These are phyloP conservation scores for Ypsolopha scabrella DNA, from an alignment of 2,888 invertebrate species.

Conservation along the genomic window DNA sequence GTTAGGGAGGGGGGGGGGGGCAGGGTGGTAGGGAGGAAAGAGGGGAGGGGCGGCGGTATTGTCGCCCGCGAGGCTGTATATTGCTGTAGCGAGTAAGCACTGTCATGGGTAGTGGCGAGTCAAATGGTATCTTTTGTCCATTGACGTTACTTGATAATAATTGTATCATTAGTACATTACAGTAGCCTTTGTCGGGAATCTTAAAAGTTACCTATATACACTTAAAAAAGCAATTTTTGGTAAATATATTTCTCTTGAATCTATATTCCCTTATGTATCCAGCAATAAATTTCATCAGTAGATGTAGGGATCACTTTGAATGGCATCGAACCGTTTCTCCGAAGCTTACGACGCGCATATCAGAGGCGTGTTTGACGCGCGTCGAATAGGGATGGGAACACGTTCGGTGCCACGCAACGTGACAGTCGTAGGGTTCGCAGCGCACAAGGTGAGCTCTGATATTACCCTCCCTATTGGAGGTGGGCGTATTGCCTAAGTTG, in stretches of 20 bases:
- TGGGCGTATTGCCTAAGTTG: slow-evolving; percentile 68
- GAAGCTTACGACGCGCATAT: too few relatives aligned
- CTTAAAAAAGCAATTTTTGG: slow-evolving; percentile 60
- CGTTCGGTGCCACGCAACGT: slow-evolving; percentile 36
- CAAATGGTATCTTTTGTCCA: slow-evolving; percentile 69
- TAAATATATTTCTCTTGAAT: slow-evolving; percentile 68
- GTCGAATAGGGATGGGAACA: slow-evolving; percentile 11
- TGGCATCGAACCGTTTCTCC: slow-evolving; percentile 30
- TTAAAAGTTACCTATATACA: slow-evolving; percentile 70
- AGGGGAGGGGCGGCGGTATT: slow-evolving; percentile 19
- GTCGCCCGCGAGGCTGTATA: slow-evolving; percentile 52
- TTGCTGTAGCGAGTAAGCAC: slow-evolving; percentile 64
- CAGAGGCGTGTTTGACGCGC: background rate
- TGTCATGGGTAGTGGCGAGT: slow-evolving; percentile 61
- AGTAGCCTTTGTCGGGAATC: slow-evolving; percentile 68
- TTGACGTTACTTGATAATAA: slow-evolving; percentile 69
- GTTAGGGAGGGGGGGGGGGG: slow-evolving; percentile 39
- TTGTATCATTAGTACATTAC: slow-evolving; percentile 70
- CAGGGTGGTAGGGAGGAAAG: slow-evolving; percentile 14
- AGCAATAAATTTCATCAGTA: slow-evolving; percentile 68
- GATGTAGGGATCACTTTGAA: slow-evolving; percentile 55
- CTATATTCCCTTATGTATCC: slow-evolving; percentile 69
- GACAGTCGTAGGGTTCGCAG: slow-evolving; percentile 61
- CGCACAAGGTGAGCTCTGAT: slow-evolving; percentile 69
- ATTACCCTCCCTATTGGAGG: slow-evolving; percentile 70